Evolutionary conservation across 1,140 invertebrate genomes (phyloP).

Genomic region (Chrysomallon squamiferum): DNA sequence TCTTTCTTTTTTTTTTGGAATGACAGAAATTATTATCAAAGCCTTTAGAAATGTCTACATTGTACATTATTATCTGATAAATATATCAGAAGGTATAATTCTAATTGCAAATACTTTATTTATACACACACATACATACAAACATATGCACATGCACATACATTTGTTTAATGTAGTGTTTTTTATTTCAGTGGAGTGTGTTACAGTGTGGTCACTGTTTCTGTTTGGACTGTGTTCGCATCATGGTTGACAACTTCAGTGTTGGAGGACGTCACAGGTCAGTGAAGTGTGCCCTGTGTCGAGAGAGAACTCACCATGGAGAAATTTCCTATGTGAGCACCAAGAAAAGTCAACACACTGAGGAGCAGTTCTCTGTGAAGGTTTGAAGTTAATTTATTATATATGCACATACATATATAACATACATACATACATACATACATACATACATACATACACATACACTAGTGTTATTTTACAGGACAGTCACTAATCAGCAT

Average conservation of each 20-base stretch:
- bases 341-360: constrained; percentile 13
- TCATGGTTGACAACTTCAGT: constrained; percentile 58
- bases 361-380: neutral
- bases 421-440: too few relatives aligned
- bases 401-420: too few relatives aligned
- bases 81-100: too few relatives aligned
- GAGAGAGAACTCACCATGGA: constrained; percentile 65
- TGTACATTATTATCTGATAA: too few relatives aligned
- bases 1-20: too few relatives aligned
- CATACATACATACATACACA: too few relatives aligned
- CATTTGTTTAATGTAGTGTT: too few relatives aligned
- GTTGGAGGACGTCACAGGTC: constrained; percentile 35
- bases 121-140: too few relatives aligned
- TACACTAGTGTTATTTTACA: constrained; percentile 28
- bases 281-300: constrained; percentile 73
- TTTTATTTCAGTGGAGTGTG: constrained; percentile 70
- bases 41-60: too few relatives aligned
- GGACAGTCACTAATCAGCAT: constrained; percentile 63
- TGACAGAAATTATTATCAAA: too few relatives aligned
- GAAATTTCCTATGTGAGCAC: constrained; percentile 72
- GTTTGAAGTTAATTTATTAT: neutral
- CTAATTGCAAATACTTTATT: too few relatives aligned
- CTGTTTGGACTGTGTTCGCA: constrained; percentile 71
- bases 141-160: too few relatives aligned
- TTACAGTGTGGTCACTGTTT: constrained; percentile 75